Evolutionary conservation across 2,888 invertebrate species (phyloP).

Genomic region (Zaprionus bogoriensis): DNA sequence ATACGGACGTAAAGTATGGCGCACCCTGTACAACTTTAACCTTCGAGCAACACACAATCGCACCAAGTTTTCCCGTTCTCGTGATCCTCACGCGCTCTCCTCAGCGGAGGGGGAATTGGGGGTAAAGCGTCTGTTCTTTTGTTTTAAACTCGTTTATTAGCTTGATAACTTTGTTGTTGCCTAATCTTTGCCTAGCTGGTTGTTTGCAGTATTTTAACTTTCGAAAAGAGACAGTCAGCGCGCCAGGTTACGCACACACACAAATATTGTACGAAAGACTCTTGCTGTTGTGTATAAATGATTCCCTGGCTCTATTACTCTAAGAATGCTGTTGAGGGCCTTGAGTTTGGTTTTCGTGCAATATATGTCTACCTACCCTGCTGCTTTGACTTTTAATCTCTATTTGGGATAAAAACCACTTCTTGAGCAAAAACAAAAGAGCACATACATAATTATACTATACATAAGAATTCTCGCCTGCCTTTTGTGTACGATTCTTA

Average conservation of each 20-base stretch:
- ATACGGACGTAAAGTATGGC: too few species aligned
- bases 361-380: too few species aligned
- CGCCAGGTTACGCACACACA: constrained; percentile 42
- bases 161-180: constrained; percentile 36
- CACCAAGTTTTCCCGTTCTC: constrained; percentile 26
- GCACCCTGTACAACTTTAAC: too few species aligned
- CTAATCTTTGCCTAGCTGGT: not conserved
- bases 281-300: not conserved
- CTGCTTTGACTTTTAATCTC: too few species aligned
- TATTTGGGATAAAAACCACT: too few species aligned
- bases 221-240: constrained; percentile 25
- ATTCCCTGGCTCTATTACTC: too few species aligned
- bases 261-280: not conserved
- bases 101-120: not conserved
- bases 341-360: too few species aligned
- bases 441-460: too few species aligned
- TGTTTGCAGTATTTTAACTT: constrained; percentile 59
- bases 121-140: constrained; percentile 65
- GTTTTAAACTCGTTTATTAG: constrained; percentile 68
- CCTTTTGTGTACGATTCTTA: not conserved
- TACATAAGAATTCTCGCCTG: not conserved
- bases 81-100: constrained; percentile 60
- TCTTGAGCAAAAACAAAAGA: too few species aligned
- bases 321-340: too few species aligned
- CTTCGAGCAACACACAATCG: not conserved